Conservation (phyloP, 2,113 vertebrate genomes). For the Spilogale gracilis region DNA sequence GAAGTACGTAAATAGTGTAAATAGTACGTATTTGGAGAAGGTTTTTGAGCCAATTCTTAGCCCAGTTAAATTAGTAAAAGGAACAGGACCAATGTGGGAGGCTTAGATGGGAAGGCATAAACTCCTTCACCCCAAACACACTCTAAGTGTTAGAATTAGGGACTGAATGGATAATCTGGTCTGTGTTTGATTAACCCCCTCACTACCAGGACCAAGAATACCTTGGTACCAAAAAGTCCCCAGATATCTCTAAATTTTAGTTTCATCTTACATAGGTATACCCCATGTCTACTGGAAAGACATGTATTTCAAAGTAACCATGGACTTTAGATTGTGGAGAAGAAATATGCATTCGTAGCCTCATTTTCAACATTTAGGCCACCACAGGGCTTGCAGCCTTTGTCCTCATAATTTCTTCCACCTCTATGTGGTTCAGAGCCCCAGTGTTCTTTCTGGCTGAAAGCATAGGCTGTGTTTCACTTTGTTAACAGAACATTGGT, state of each 20-base stretch:
- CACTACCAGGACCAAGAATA: not conserved
- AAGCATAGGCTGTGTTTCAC: constrained; percentile 44
- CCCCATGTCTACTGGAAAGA: not conserved
- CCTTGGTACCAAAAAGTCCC: not conserved
- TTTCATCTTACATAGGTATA: not conserved
- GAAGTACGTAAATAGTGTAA: not conserved
- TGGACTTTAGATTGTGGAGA: not conserved
- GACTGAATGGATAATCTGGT: not conserved
- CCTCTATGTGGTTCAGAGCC: not conserved
- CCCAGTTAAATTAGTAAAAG: not conserved
- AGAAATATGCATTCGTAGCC: not conserved
- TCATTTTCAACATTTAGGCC: constrained; percentile 3
- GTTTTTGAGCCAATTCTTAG: not conserved
- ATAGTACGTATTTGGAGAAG: not conserved
- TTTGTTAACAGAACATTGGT: constrained; percentile 82
- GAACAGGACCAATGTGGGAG: not conserved
- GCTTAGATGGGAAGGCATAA: not conserved
- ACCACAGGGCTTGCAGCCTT: not conserved
- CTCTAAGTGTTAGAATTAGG: not conserved
- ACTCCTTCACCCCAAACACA: not conserved
- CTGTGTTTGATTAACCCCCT: not conserved
- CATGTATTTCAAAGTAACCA: constrained; percentile 17
- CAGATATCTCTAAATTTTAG: not conserved
- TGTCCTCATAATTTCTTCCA: constrained; percentile 15
- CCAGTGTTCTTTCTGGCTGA: constrained; percentile 41